Evolutionary conservation across 2,888 invertebrate species (phyloP), one percentile per base, ranked within the genome.

Genomic region (Eupithecia exiguata): DNA sequence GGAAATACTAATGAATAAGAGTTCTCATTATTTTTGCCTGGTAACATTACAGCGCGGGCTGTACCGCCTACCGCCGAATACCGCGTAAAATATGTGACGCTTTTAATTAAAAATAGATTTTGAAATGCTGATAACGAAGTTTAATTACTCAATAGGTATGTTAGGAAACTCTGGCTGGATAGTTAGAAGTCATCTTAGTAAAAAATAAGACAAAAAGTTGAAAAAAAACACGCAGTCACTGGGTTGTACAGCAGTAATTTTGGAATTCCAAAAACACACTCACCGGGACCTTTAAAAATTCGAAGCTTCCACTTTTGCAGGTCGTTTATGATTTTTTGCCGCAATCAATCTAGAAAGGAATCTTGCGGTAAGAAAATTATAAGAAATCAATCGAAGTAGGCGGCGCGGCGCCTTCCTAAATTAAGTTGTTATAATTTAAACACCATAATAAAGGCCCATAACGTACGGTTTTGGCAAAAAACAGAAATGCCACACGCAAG

Each of bases 71-170:
- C 93, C 87, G 85, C 90, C 93, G 92, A 94, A 93, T 91, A 90
- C 86, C 84, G 86, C 90, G 90, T 93, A 92, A 94, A 91, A 92
- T 93, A 94, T 94, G 91, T 93, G 93, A 92, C 92, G 90, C 88
- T 89, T 93, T 94, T 93, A 93, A 94, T 94, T 94, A 93, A 94
- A 94, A 93, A 90, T 91, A 90, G 94, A 94, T 94, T 89, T 87
- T 82, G 86, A 89, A 85, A 84, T 79, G 82, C 85, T 88, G 94
- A 94, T 94, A 94, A 93, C 84, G 83, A 88, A 88, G 89, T 92
- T 91, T 90, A 92, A 93, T 94, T 91, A 91, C 86, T 87, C 84
- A 85, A 83, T 81, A 84, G 84, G 84, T 81, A 84, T 84, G 85
- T 89, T 92, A 91, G 86, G 89, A 87, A 87, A 63, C 72, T 21